Evolutionary conservation across 2,797 vertebrate genomes (phyloP).

Genomic region (Xenops minutus): DNA sequence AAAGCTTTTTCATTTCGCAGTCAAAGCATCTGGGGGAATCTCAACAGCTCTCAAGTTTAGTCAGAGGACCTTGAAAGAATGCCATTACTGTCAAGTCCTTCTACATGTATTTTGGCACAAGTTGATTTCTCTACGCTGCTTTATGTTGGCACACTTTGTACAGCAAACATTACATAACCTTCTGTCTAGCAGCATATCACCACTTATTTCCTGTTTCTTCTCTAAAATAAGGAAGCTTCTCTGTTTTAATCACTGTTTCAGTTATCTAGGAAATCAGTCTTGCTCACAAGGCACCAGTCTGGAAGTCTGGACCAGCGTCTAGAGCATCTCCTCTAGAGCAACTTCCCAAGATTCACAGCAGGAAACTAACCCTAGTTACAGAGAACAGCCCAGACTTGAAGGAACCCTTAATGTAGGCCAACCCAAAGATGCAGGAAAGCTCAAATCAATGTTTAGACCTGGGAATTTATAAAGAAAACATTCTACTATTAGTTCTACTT

Average conservation of each 20-base stretch:
- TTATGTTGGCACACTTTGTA: slow-evolving; percentile 5
- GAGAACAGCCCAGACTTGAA: not conserved
- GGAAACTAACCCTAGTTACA: not conserved
- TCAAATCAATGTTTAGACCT: not conserved
- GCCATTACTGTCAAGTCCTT: not conserved
- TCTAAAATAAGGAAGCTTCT: not conserved
- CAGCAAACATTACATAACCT: not conserved
- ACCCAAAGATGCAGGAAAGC: not conserved
- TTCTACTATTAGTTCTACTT: not conserved
- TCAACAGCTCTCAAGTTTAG: slow-evolving; percentile 23
- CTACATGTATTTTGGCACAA: not conserved
- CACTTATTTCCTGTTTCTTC: slow-evolving; percentile 40
- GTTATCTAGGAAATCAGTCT: not conserved
- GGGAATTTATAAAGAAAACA: not conserved
- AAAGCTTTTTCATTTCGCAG: not conserved
- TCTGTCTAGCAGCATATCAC: slow-evolving; percentile 27
- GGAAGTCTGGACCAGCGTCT: not conserved
- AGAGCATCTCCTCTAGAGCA: not conserved
- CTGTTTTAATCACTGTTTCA: not conserved
- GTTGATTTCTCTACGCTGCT: not conserved
- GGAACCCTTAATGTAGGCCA: not conserved
- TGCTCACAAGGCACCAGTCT: not conserved
- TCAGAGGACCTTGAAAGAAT: slow-evolving; percentile 25
- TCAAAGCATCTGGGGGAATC: not conserved
- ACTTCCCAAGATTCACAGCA: not conserved